phyloP scores from a whole-genome alignment of 2,888 invertebrate species.

The Chaetogeoica ovagalla region DNA sequence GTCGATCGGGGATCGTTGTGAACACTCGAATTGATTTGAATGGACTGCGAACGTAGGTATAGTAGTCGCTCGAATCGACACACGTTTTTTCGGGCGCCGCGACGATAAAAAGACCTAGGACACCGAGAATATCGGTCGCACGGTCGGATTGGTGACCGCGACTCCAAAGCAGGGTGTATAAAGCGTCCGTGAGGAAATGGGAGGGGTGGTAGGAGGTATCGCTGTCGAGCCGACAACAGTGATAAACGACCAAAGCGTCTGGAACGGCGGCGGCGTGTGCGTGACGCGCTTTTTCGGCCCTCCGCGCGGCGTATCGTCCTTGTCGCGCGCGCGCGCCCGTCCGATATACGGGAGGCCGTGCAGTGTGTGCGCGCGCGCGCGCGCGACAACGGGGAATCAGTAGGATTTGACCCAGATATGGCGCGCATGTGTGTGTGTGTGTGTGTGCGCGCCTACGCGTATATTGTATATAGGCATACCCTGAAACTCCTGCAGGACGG shows the following conservation, averaged over 20 bases:
- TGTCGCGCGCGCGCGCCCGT: not conserved
- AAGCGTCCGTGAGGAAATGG: not conserved
- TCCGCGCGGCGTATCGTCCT: not conserved
- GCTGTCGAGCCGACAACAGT: not conserved
- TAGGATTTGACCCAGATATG: slow-evolving; percentile 43
- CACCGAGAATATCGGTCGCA: slow-evolving; percentile 17
- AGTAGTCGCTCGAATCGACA: no score
- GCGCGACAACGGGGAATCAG: no score
- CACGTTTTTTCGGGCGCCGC: no score
- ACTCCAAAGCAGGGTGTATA: no score
- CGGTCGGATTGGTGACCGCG: not conserved
- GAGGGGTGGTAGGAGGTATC: not conserved
- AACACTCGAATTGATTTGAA: no score
- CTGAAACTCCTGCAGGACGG: not conserved
- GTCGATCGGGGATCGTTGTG: no score
- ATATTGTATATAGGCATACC: not conserved
- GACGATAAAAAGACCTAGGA: slow-evolving; percentile 42
- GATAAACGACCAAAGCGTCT: slow-evolving; percentile 29
- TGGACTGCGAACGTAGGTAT: no score
- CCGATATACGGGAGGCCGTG: not conserved
- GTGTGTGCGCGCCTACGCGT: not conserved
- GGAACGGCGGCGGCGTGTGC: slow-evolving; percentile 7
- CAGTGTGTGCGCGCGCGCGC: not conserved
- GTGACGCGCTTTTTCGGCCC: slow-evolving; percentile 8
- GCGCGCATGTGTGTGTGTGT: not conserved